Evolutionary conservation across 2,797 vertebrate species (phyloP).

Genomic region (Pelochelys cantorii): DNA sequence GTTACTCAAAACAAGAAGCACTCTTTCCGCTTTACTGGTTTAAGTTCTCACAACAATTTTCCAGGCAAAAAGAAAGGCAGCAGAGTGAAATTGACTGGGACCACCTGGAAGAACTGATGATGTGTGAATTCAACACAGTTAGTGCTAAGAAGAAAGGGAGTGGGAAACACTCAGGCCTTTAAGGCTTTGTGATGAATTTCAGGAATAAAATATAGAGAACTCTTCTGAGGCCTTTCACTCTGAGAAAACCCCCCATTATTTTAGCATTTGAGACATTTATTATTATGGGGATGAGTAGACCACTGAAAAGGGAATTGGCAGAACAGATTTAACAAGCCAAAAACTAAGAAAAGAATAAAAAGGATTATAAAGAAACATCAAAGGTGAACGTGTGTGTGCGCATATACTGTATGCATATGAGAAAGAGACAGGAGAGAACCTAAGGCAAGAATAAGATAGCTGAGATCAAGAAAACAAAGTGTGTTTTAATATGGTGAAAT

Average conservation of each 20-base stretch:
- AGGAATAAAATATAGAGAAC: not conserved
- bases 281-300: not conserved
- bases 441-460: not conserved
- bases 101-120: no score
- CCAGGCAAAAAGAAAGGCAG: no score
- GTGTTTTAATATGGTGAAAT: not conserved
- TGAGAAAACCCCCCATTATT: no score
- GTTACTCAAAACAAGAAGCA: not conserved
- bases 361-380: not conserved
- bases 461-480: not conserved
- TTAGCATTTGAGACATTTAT: not conserved
- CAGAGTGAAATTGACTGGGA: no score
- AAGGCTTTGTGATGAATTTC: not conserved
- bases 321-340: not conserved
- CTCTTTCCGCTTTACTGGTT: not conserved
- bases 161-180: not conserved
- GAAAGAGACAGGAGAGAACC: not conserved
- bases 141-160: no score
- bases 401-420: not conserved
- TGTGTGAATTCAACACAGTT: no score
- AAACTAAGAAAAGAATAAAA: not conserved
- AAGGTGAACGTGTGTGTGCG: not conserved
- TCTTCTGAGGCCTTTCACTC: no score
- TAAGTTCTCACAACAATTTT: no score
- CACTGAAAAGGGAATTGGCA: not conserved